Base-by-base conservation (phyloP, 1,140 invertebrate genomes). In the Pygmarrhopalites habei region DNA sequence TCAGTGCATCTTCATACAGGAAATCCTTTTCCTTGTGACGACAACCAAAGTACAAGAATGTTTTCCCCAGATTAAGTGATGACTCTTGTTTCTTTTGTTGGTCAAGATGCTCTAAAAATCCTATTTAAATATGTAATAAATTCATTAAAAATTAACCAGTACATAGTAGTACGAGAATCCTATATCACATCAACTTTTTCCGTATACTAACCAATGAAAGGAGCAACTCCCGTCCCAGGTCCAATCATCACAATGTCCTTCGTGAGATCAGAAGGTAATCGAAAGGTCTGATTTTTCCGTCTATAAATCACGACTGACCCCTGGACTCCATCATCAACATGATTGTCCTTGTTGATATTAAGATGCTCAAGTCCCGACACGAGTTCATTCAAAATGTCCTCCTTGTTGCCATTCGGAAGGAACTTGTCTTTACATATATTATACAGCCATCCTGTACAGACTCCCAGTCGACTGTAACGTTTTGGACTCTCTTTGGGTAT, bases 161-260 rank as follows among this genome's bases (percentile, higher is more conserved):
- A n/a, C 3, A 17, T 56, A 56, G 21, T 43, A n/a, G 43, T 30
- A 32, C 26, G 21, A 7, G 51, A 60, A 35, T 35, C 29, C 23
- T 35, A 56, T 35, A 35, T 35, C 32, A 35, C 15, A 32, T 59
- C 47, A 55, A 62, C 43, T n/a, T 28, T 56, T 44, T 21, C 4
- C 51, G n/a, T n/a, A n/a, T n/a, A n/a, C 53, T 63, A 70, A 72
- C 72, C 79, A 63, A 82, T 81, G 73, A 90, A 94, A 1, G 90
- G 90, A 10, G 90, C 83, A 25, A 92, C 75, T 15, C 89, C 91
- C 32, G 89, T 91, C 17, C 91, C 91, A 62, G 89, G 83, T 4
- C 85, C 87, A 65, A 94, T 83, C 74, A 93, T 82, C 64, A 93
- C 82, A 35, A 89, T 73, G 41, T 87, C 85, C 71, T 51, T 76